Conservation (phyloP, 2,888 invertebrate species). For the Acanthacorydalis orientalis region DNA sequence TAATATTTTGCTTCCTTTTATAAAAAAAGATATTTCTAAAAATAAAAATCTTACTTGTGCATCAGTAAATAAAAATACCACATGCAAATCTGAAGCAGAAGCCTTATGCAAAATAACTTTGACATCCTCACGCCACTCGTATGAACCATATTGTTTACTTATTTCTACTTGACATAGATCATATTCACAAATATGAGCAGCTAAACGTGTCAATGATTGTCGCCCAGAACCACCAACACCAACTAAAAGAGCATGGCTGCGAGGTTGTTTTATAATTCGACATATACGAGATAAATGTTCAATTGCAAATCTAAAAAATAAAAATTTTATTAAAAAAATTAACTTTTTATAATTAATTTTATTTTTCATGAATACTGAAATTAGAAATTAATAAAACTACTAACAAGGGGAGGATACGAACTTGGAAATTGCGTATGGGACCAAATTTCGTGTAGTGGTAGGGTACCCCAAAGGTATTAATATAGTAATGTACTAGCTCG, state of each 20-base stretch:
- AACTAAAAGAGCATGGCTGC: slow-evolving; percentile 76
- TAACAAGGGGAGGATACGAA: no score
- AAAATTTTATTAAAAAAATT: background rate
- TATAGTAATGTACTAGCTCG: no score
- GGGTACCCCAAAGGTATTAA: no score
- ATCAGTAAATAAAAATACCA: slow-evolving; percentile 81
- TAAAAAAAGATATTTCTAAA: no score
- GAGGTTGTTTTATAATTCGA: slow-evolving; percentile 80
- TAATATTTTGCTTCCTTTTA: background rate
- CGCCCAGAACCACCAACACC: slow-evolving; percentile 90
- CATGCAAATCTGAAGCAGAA: slow-evolving; percentile 69
- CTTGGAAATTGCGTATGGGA: no score
- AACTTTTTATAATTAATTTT: background rate
- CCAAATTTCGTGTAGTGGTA: no score
- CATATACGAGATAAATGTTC: slow-evolving; percentile 86
- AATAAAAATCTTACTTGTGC: slow-evolving; percentile 44
- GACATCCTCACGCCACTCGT: slow-evolving; percentile 85
- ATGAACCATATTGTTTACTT: slow-evolving; percentile 63
- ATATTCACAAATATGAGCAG: slow-evolving; percentile 88
- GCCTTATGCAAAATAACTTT: slow-evolving; percentile 65
- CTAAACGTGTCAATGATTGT: slow-evolving; percentile 76
- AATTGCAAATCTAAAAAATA: slow-evolving; percentile 60
- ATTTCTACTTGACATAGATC: slow-evolving; percentile 88
- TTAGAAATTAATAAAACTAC: no score
- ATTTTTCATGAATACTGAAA: background rate